Conservation (phyloP, 2,797 vertebrate species). For the Dromococcyx pavoninus region DNA sequence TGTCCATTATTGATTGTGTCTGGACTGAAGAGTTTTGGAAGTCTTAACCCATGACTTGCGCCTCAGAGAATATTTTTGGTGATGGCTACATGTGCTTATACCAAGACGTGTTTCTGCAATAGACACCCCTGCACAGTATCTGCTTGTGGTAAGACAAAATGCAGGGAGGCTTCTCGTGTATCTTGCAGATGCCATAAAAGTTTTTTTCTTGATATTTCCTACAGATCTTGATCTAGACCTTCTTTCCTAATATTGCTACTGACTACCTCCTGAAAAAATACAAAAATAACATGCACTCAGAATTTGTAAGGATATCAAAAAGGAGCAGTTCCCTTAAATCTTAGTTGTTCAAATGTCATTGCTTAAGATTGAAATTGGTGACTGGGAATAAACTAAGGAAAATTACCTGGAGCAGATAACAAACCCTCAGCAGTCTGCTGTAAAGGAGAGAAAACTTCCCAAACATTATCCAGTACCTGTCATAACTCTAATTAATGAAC, state of each 20-base stretch:
- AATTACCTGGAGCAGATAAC: not conserved
- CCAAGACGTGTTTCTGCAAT: not conserved
- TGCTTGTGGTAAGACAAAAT: not conserved
- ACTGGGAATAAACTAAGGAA: not conserved
- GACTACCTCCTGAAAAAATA: not conserved
- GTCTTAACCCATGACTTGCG: not conserved
- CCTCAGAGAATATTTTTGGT: not conserved
- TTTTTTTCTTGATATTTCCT: not conserved
- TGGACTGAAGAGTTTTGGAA: not conserved
- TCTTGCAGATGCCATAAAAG: not conserved
- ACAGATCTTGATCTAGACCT: not conserved
- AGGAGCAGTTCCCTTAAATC: not conserved
- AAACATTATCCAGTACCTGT: not conserved
- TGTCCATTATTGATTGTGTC: not conserved
- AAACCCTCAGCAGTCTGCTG: not conserved
- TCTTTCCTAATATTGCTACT: not conserved
- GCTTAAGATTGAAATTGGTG: not conserved
- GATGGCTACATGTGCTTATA: not conserved
- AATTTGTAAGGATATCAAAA: not conserved
- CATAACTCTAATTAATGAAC: conserved; percentile 17
- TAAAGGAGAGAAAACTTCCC: not conserved
- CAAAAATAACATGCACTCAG: not conserved
- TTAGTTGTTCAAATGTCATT: not conserved
- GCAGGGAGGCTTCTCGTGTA: not conserved
- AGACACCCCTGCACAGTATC: not conserved